Percentiles rank a stretch among this genome's conserved stretches.
These are phyloP conservation scores for Cryptoleucopteryx plumbea DNA, from an alignment of 2,113 vertebrate species.

Conservation along the genomic window DNA sequence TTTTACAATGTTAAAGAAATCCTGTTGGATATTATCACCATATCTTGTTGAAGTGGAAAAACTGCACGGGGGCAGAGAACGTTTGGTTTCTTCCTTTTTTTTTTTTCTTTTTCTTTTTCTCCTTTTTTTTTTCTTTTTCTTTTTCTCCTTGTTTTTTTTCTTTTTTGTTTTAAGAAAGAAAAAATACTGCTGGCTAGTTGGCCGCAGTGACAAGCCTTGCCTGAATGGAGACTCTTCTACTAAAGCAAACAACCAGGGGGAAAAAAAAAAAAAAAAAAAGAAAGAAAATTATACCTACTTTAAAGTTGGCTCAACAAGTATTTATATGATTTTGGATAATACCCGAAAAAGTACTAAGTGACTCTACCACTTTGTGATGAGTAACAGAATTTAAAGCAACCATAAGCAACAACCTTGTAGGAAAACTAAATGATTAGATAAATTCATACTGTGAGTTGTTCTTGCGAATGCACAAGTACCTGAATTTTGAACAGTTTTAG, in stretches of 20 bases:
- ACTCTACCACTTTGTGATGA: background rate
- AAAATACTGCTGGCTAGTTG: background rate
- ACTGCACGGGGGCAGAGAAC: background rate
- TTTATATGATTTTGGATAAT: background rate
- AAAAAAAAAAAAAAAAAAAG: too few relatives aligned
- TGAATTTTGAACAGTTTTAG: background rate
- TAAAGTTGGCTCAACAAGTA: background rate
- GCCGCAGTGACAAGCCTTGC: background rate
- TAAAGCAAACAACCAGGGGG: too few relatives aligned
- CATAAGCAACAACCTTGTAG: background rate
- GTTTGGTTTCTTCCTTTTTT: background rate
- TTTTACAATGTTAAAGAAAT: background rate
- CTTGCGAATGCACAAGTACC: background rate
- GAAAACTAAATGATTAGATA: background rate
- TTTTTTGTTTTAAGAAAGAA: background rate
- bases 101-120: too few relatives aligned
- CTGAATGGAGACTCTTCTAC: background rate
- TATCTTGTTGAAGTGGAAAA: background rate
- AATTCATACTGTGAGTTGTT: background rate
- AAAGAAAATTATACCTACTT: too few relatives aligned
- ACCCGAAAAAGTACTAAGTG: background rate
- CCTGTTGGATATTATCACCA: background rate
- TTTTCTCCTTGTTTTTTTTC: background rate
- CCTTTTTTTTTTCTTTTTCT: too few relatives aligned
- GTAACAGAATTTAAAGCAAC: background rate